phyloP scores from a whole-genome alignment of 2,888 invertebrate genomes.

The Abrostola triplasia region DNA sequence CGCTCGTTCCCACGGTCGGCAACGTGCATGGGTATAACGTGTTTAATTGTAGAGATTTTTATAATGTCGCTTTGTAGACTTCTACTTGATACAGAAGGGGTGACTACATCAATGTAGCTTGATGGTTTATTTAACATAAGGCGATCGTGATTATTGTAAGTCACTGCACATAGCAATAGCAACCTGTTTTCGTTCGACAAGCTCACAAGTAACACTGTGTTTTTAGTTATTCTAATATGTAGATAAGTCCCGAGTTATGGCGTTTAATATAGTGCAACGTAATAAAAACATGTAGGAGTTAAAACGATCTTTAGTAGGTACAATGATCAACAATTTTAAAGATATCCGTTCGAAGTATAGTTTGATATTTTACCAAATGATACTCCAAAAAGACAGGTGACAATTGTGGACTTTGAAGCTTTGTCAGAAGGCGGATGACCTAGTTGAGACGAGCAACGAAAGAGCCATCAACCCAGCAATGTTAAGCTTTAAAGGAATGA shows the following conservation, averaged over 20 bases:
- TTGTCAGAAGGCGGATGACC: background rate
- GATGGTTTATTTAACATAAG: background rate
- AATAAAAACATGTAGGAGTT: background rate
- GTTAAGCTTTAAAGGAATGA: slow-evolving; percentile 3
- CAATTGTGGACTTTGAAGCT: background rate
- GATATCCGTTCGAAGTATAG: too few relatives aligned
- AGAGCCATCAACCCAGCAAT: background rate
- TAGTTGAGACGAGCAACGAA: background rate
- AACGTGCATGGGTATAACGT: slow-evolving; percentile 45
- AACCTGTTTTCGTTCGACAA: background rate
- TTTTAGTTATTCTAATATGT: background rate
- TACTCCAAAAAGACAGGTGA: background rate
- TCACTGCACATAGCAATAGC: background rate
- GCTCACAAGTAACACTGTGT: background rate
- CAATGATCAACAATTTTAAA: too few relatives aligned
- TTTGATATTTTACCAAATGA: too few relatives aligned
- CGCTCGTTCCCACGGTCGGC: slow-evolving; percentile 61
- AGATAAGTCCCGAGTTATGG: background rate
- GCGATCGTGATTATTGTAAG: background rate
- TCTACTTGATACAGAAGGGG: background rate
- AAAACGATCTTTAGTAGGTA: background rate
- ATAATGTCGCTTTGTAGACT: slow-evolving; percentile 42
- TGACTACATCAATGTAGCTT: background rate
- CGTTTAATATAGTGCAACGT: background rate
- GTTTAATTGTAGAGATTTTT: slow-evolving; percentile 62